Percentiles rank a stretch among this genome's conserved stretches.
phyloP scores from a whole-genome alignment of 1,140 invertebrate genomes.

The Sitophilus oryzae region DNA sequence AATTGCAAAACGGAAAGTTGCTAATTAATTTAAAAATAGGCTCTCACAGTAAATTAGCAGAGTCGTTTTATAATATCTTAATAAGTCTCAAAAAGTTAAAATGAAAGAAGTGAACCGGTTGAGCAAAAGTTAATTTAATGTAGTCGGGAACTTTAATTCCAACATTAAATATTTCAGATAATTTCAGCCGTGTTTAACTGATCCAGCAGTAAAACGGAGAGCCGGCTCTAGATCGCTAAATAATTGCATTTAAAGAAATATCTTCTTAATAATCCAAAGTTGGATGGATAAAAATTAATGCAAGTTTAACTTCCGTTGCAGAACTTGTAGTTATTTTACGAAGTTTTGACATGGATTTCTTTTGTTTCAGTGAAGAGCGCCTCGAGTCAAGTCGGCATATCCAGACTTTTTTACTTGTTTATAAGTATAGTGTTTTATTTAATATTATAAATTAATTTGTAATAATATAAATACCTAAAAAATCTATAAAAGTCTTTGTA shows the following conservation, averaged over 20 bases:
- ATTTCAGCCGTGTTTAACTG: not conserved
- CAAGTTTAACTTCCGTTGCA: not conserved
- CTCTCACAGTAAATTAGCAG: not conserved
- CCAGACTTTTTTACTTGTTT: not conserved
- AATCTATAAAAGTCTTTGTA: not conserved
- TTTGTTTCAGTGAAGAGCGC: constrained; percentile 21
- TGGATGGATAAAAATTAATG: not conserved
- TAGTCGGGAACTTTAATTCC: not conserved
- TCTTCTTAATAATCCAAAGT: not conserved
- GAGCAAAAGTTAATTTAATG: not conserved
- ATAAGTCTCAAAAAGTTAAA: not conserved
- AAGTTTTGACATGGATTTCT: not conserved
- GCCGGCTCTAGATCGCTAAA: not conserved
- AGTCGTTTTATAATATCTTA: not conserved
- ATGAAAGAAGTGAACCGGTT: not conserved
- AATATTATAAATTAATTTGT: constrained; percentile 1
- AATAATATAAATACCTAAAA: not conserved
- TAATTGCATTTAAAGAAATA: not conserved
- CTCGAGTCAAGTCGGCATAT: constrained; percentile 6
- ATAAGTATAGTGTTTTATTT: constrained; percentile 7
- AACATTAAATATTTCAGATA: not conserved
- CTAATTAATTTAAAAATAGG: no score
- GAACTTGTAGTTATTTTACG: not conserved
- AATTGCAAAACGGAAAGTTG: no score
- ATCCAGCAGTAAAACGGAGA: not conserved